phyloP scores from a whole-genome alignment of 2,113 vertebrate genomes.

The zebrafish (Danio rerio) region GRCz12tu NC_133183.1:26138501-26139000 shows the following conservation, averaged over 20 bases:
- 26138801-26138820: conserved; percentile 16
- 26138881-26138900: not conserved
- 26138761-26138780: conserved; percentile 1
- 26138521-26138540: too few species aligned
- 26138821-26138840: conserved; percentile 19
- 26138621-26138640: too few species aligned
- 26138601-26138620: too few species aligned
- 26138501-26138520: too few species aligned
- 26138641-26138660: too few species aligned
- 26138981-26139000: conserved; percentile 7
- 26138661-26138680: too few species aligned
- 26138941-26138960: not conserved
- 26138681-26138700: not conserved
- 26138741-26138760: conserved; percentile 13
- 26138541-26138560: too few species aligned
- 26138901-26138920: conserved; percentile 12
- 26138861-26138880: conserved; percentile 14
- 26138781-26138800: conserved; percentile 3
- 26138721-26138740: not conserved
- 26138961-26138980: conserved; percentile 21
- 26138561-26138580: too few species aligned
- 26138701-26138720: not conserved
- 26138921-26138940: not conserved
- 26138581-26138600: too few species aligned
- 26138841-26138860: not conserved